These are phyloP conservation scores for Quiscalus mexicanus DNA, from an alignment of 2,113 vertebrate species.

Conservation along the genomic window DNA sequence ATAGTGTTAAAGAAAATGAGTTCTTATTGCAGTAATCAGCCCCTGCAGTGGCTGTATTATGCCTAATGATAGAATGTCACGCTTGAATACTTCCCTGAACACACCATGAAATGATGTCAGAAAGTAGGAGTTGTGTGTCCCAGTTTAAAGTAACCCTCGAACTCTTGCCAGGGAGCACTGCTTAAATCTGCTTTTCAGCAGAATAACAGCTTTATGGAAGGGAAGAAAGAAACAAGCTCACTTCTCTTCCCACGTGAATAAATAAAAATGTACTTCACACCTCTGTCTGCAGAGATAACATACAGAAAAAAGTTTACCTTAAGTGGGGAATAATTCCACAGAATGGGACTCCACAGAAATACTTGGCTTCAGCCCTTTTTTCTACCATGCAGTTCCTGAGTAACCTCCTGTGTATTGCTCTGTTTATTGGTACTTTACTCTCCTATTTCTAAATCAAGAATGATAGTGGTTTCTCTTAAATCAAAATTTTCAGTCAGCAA, in stretches of 20 bases:
- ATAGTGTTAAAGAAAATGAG: conserved; percentile 25
- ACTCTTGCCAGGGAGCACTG: background rate
- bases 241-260: background rate
- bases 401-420: background rate
- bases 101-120: conserved; percentile 57
- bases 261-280: background rate
- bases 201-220: background rate
- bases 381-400: background rate
- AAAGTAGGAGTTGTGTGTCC: background rate
- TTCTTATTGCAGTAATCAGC: conserved; percentile 50
- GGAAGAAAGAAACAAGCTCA: background rate
- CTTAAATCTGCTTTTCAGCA: background rate
- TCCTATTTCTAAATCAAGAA: background rate
- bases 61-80: conserved; percentile 52
- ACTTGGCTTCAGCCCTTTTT: background rate
- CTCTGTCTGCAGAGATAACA: background rate
- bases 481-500: background rate
- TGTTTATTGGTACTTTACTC: background rate
- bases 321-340: background rate
- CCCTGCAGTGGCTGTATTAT: conserved; percentile 29
- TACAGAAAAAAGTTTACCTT: background rate
- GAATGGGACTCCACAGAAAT: background rate
- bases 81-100: conserved; percentile 48
- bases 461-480: background rate
- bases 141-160: background rate